Evolutionary conservation across 2,797 vertebrate genomes (phyloP), one percentile per base, ranked within the genome.

Genomic region (Cephalopachus bancanus): DNA sequence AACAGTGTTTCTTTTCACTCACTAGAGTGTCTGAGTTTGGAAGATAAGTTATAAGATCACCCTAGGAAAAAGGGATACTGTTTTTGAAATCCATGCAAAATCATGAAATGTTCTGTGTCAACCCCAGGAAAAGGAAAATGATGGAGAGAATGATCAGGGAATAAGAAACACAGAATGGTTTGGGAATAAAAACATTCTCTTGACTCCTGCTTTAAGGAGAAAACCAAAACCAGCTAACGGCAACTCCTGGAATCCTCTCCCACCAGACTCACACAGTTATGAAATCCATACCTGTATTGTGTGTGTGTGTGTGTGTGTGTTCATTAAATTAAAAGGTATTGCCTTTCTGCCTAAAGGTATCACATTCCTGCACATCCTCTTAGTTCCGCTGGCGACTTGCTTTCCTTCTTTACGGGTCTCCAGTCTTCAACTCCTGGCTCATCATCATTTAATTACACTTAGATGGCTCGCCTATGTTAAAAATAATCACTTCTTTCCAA

Each of bases 61-160:
- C 19, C 1, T 55, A 80, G 44, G 22, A 76, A 79, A 83, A 79
- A 53, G 11, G 12, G 5, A 78, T 17, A 62, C 53, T 78, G 37
- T 84, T 78, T 84, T 60, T 24, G 83, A 94, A 76, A 90, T 53
- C 16, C 16, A 60, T 30, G 67, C n/a, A 37, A 83, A 83, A 78
- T 78, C 55, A 60, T 78, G 37, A 84, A 90, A 9, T 24, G 67
- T 14, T 84, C 24, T 12, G 24, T 69, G n/a, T 71, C 78, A 71
- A 53, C 53, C 22, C 24, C 53, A 9, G 53, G 12, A 17, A 83
- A 37, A 53, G 33, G 9, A 22, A 6, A 60, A 33, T 60, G 65
- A 78, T 71, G 24, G 30, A 84, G 71, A 7, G 67, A 37, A 69
- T 62, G 53, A 17, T 55, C 53, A 78, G 76, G 60, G 49, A 3